A percentile compares a stretch with the other conserved stretches of the same genome.
phyloP scores from a whole-genome alignment of 1,140 invertebrate genomes.

The Onthophagus taurus region DNA sequence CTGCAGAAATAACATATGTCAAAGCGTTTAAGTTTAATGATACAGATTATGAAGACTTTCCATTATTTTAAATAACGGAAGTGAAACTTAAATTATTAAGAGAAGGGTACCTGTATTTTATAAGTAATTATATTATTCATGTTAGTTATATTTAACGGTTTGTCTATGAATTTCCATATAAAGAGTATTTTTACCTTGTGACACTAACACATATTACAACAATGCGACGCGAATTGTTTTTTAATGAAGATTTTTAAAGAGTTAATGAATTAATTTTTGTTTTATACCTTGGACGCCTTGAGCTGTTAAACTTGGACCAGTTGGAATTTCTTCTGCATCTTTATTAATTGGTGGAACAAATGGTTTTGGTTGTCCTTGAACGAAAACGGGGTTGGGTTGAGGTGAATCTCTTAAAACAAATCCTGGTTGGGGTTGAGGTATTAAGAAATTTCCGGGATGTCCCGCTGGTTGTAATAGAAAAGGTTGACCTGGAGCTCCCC shows the following conservation, averaged over 20 bases:
- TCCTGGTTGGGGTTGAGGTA: constrained; percentile 28
- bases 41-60: too few species aligned
- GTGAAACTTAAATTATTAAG: too few species aligned
- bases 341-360: constrained; percentile 34
- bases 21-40: not conserved
- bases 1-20: constrained; percentile 14
- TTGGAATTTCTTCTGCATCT: constrained; percentile 35
- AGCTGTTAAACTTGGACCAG: constrained; percentile 17
- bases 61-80: too few species aligned
- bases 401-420: constrained; percentile 22
- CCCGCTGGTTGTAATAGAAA: constrained; percentile 31
- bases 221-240: too few species aligned
- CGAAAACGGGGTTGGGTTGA: constrained; percentile 15
- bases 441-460: constrained; percentile 32
- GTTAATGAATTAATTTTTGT: not conserved
- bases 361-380: constrained; percentile 28
- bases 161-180: too few species aligned
- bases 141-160: too few species aligned
- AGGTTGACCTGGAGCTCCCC: constrained; percentile 27
- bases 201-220: too few species aligned
- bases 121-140: too few species aligned
- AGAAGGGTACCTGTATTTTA: too few species aligned
- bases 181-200: too few species aligned
- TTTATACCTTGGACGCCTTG: not conserved
- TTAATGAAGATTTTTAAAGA: not conserved